Conservation (phyloP, 2,888 invertebrate species). For the Pristionchus exspectatus region DNA sequence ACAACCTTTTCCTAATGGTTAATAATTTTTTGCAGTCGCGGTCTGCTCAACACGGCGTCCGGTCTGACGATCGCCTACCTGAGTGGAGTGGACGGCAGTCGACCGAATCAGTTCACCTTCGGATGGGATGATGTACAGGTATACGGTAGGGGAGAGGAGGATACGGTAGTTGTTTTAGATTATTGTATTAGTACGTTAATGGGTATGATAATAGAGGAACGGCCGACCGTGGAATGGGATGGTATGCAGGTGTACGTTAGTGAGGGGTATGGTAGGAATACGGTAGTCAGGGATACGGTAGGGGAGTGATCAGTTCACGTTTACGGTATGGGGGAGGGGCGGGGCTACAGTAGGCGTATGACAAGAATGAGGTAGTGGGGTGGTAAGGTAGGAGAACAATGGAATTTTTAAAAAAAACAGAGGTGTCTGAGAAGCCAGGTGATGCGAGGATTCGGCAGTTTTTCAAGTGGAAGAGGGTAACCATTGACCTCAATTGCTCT, state of each 20-base stretch:
- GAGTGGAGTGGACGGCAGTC: slow-evolving; percentile 73
- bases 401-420: too few species aligned
- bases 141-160: background rate
- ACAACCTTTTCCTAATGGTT: too few species aligned
- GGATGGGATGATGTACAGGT: slow-evolving; percentile 73
- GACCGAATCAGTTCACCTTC: slow-evolving; percentile 70
- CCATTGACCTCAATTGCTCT: too few species aligned
- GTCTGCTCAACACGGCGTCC: slow-evolving; percentile 75
- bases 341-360: background rate
- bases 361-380: background rate
- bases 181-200: too few species aligned
- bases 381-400: background rate
- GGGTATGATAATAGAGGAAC: too few species aligned
- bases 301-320: too few species aligned
- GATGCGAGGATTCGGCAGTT: background rate
- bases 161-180: too few species aligned
- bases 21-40: slow-evolving; percentile 55
- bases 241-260: too few species aligned
- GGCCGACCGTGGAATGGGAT: too few species aligned
- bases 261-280: too few species aligned
- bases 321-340: background rate
- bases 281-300: too few species aligned
- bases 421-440: background rate
- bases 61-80: slow-evolving; percentile 77
- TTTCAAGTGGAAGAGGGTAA: too few species aligned